These are phyloP conservation scores for Lagopus muta DNA, from an alignment of 2,113 vertebrate species.

Conservation along the genomic window DNA sequence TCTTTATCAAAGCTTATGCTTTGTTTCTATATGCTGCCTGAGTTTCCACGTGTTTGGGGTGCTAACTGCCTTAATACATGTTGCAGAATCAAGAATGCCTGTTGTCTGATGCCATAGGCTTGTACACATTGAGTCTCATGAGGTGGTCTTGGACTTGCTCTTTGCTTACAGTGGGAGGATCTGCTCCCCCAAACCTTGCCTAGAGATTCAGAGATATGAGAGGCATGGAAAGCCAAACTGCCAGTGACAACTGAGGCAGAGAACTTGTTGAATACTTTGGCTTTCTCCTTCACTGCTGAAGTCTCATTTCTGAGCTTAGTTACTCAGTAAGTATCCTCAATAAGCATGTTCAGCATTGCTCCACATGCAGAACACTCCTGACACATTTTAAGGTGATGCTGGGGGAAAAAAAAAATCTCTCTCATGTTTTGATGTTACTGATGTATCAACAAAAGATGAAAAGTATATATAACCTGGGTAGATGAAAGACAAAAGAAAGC, in stretches of 20 bases:
- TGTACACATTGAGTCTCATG: no score
- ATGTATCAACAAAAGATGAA: neutral
- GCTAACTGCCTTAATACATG: fast-evolving
- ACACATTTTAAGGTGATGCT: neutral
- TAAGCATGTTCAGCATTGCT: neutral
- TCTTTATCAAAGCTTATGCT: neutral
- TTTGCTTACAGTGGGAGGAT: no score
- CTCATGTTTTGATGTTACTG: neutral
- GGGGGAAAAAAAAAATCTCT: neutral
- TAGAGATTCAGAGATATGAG: no score
- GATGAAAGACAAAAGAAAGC: neutral
- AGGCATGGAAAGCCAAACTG: no score
- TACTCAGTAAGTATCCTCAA: neutral
- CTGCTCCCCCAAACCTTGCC: no score
- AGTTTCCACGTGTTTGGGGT: fast-evolving
- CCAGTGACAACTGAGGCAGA: no score
- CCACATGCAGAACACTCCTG: neutral
- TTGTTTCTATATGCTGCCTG: fast-evolving
- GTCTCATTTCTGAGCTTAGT: slow-evolving; percentile 1
- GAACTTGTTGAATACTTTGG: no score
- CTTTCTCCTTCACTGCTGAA: no score
- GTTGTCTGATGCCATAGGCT: no score
- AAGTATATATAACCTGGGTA: neutral
- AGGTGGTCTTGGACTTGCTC: no score
- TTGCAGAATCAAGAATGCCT: no score